Evolutionary conservation across 2,113 vertebrate genomes (phyloP), one percentile per base, ranked within the genome.

Genomic region (Alligator sinensis): DNA sequence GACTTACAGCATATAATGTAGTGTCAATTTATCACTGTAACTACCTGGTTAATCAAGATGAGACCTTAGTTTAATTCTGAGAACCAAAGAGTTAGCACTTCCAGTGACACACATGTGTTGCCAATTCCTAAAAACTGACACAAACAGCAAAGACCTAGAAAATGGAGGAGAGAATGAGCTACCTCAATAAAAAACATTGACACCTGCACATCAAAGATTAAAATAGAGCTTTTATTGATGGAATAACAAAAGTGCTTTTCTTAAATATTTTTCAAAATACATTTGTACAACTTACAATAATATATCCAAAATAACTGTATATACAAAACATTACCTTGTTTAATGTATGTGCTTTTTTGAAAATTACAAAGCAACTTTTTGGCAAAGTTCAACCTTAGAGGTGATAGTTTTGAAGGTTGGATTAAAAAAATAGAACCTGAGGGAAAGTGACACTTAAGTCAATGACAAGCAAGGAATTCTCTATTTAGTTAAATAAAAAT

Each of bases 151-250:
- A 85, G 11, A 3, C 83, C 82, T 27, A 27, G 47, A 59, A 83
- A 47, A 92, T 16, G 6, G 19, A 88, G 86, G 22, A 75, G 30
- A 89, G 66, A 75, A 79, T 17, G 21, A 94, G 80, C 10, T 1
- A 27, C 78, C 85, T 30, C 68, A 74, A 85, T 79, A 94, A 87
- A 96, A 97, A 97, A 93, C 61, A 70, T 84, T 97, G 86, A 96
- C 97, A 95, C 93, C 96, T 96, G 94, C 94, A 98, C 97, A 97
- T 95, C 96, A 96, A 97, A 98, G 98, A 98, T 98, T 99, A 99
- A 99, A 99, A 99, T 99, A 99, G 98, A 99, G 98, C 97, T 98
- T 98, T 99, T 99, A 99, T 99, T 99, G 98, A 99, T 98, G 98
- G 98, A 99, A 98, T 99, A 99, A 99, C 99, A 99, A 99, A 99